phyloP scores from a whole-genome alignment of 2,888 invertebrate species.

The Saturnia japonica region DNA sequence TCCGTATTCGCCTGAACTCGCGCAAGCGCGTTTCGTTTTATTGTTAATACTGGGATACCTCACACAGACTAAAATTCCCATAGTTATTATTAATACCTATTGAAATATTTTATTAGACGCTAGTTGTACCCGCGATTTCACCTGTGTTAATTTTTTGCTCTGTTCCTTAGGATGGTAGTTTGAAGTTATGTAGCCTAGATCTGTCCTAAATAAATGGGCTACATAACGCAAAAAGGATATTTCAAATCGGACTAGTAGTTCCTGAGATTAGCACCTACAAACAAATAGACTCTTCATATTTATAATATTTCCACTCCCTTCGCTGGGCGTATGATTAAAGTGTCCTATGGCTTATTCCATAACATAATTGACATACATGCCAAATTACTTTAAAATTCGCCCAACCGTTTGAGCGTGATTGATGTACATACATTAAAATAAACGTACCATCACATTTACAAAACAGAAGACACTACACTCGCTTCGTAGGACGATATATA shows the following conservation, averaged over 20 bases:
- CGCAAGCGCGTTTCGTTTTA: slow-evolving; percentile 74
- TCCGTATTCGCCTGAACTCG: slow-evolving; percentile 60
- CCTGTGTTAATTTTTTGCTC: neutral
- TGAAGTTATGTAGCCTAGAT: neutral
- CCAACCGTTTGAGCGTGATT: too few relatives aligned
- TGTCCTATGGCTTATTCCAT: too few relatives aligned
- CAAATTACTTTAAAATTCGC: too few relatives aligned
- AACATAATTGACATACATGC: too few relatives aligned
- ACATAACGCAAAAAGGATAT: neutral
- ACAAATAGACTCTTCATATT: neutral
- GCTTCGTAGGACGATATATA: too few relatives aligned
- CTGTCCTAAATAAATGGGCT: neutral
- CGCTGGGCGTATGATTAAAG: too few relatives aligned
- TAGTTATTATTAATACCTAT: slow-evolving; percentile 22
- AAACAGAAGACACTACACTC: too few relatives aligned
- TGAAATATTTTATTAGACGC: neutral
- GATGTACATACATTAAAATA: too few relatives aligned
- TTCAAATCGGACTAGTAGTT: neutral
- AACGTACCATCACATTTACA: too few relatives aligned
- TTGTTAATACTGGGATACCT: slow-evolving; percentile 68
- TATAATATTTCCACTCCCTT: neutral
- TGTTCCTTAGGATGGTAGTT: neutral
- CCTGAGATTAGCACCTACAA: neutral
- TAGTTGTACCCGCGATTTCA: neutral
- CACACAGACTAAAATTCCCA: slow-evolving; percentile 39